phyloP scores from a whole-genome alignment of 2,113 vertebrate genomes.

The Centropus unirufus region DNA sequence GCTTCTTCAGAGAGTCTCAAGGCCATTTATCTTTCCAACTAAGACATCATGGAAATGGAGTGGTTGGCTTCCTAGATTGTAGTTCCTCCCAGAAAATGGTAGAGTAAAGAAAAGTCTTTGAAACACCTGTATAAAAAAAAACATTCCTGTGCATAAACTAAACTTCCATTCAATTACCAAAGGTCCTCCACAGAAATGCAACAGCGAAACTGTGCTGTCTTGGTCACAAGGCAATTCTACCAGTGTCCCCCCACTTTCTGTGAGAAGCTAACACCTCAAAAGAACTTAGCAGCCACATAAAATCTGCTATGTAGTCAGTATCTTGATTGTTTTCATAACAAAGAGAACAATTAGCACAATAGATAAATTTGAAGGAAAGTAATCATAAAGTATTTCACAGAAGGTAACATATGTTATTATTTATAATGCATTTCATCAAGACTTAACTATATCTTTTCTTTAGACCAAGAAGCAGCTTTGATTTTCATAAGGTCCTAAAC shows the following conservation, averaged over 20 bases:
- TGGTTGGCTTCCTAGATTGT: neutral
- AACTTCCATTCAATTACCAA: slow-evolving; percentile 25
- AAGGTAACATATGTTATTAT: slow-evolving; percentile 55
- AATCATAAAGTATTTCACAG: slow-evolving; percentile 41
- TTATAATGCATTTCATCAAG: slow-evolving; percentile 58
- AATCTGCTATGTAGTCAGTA: neutral
- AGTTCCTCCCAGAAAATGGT: slow-evolving; percentile 12
- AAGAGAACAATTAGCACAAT: neutral
- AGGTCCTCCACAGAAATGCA: neutral
- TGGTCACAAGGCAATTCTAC: neutral
- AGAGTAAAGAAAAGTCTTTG: slow-evolving; percentile 8
- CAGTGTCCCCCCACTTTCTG: neutral
- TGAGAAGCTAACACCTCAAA: neutral
- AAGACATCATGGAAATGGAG: neutral
- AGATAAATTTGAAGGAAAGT: slow-evolving; percentile 28
- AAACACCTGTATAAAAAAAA: slow-evolving; percentile 14
- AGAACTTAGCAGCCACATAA: neutral
- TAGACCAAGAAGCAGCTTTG: slow-evolving; percentile 50
- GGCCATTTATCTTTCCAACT: neutral
- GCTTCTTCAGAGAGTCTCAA: neutral
- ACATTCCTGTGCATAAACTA: neutral
- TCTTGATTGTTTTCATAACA: neutral
- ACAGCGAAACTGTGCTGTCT: neutral
- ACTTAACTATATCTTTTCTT: slow-evolving; percentile 52
- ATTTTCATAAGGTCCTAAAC: slow-evolving; percentile 48